phyloP scores from a whole-genome alignment of 1,140 invertebrate species.

The Aphaenogaster rudis region DNA sequence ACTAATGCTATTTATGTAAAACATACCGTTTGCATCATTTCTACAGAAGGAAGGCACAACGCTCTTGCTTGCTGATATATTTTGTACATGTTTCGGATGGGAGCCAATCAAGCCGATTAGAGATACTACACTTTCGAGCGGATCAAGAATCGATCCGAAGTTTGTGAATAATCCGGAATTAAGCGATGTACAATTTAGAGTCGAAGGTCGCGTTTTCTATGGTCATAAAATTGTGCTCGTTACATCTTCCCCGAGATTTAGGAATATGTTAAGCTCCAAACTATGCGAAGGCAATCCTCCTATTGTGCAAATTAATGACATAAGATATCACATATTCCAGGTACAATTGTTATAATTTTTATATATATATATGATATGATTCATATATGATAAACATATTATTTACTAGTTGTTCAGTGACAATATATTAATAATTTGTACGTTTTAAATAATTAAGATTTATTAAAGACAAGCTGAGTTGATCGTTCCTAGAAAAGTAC shows the following conservation, averaged over 20 bases:
- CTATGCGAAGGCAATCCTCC: constrained; percentile 92
- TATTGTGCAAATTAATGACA: constrained; percentile 97
- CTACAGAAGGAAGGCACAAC: constrained; percentile 95
- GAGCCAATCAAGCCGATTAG: constrained; percentile 93
- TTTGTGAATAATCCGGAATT: constrained; percentile 97
- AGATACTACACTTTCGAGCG: constrained; percentile 90
- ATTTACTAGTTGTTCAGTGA: not conserved
- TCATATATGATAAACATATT: not conserved
- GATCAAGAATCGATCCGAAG: constrained; percentile 94
- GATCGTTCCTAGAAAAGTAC: not conserved
- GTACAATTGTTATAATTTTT: constrained; percentile 85
- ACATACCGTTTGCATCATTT: constrained; percentile 57
- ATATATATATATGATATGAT: not conserved
- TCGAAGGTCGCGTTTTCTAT: constrained; percentile 96
- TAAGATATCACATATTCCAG: constrained; percentile 96
- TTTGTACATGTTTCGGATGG: constrained; percentile 95
- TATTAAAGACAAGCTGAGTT: not conserved
- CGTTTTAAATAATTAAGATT: not conserved
- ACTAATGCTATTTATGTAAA: constrained; percentile 6
- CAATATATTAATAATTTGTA: constrained; percentile 2
- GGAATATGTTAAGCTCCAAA: constrained; percentile 94
- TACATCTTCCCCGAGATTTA: constrained; percentile 94
- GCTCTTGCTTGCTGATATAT: constrained; percentile 94
- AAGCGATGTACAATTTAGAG: constrained; percentile 96
- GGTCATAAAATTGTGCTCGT: constrained; percentile 97